phyloP scores from a whole-genome alignment of 2,888 invertebrate species.

The Maniola hyperantus region DNA sequence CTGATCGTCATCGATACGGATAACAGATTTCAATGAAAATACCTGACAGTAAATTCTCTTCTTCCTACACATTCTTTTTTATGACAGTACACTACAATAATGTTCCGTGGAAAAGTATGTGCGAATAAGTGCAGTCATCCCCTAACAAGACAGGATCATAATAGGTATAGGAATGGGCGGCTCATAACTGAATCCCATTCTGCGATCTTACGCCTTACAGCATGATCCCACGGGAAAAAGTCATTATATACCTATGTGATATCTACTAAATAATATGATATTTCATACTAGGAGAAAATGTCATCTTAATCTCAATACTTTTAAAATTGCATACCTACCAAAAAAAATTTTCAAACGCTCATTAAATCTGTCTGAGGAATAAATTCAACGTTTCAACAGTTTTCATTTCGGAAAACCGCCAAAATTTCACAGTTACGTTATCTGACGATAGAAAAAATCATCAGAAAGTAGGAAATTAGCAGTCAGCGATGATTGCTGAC shows the following conservation, averaged over 20 bases:
- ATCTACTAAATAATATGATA: background rate
- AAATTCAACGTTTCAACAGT: no score
- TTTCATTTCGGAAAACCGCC: no score
- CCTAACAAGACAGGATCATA: slow-evolving; percentile 34
- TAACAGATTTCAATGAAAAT: no score
- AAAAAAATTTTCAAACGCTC: background rate
- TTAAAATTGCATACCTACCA: background rate
- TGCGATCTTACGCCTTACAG: slow-evolving; percentile 32
- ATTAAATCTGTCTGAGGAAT: no score
- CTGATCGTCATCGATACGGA: no score
- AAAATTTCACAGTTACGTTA: no score
- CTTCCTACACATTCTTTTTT: no score
- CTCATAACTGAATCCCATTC: slow-evolving; percentile 38
- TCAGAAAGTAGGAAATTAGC: no score
- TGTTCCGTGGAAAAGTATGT: background rate
- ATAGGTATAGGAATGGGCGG: slow-evolving; percentile 36
- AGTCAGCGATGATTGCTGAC: no score
- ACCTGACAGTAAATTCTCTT: no score
- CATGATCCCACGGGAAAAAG: slow-evolving; percentile 36
- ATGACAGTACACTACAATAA: background rate
- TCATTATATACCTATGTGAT: slow-evolving; percentile 12
- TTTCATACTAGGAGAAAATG: background rate
- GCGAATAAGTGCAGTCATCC: slow-evolving; percentile 26
- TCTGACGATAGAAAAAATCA: no score
- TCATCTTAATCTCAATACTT: slow-evolving; percentile 5